Evolutionary conservation across 2,888 invertebrate species (phyloP), one percentile per base, ranked within the genome.

Genomic region (Ectobius pallidus): DNA sequence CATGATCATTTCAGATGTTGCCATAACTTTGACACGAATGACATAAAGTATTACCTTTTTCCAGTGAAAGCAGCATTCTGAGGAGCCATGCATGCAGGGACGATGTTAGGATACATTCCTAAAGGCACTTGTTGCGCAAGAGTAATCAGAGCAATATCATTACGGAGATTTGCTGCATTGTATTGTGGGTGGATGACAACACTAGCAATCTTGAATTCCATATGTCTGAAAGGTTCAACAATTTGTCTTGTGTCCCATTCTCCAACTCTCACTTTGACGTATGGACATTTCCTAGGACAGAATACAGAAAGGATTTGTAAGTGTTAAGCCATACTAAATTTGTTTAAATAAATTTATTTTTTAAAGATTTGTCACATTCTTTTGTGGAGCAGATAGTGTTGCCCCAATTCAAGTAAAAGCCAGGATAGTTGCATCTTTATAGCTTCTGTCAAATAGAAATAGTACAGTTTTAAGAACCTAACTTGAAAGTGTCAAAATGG

Each of bases 101-200:
- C 84, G 68, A 86, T 85, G 73, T 84, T 84, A 1, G 82, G 83
- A 71, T 78, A 81, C 1, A 77, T 76, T 0, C 80, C 68, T 11
- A 83, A 76, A 20, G 83, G 82, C 3, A 87, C 83, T 2, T 77
- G 82, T 6, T 79, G 78, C 11, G 87, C 84, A n/a, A 97, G 82
- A 73, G 89, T 86, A 32, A 97, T 81, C 0, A 97, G 86, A 1
- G 95, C 95, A 42, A 97, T 86, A 81, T 96, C 94, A 80, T 93
- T 94, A 77, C 90, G 89, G 58, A 96, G 85, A 75, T 92, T 94
- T 71, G 85, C 86, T 0, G 89, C 82, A 79, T 91, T 90, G 81
- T 89, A 96, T 18, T 87, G 86, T 0, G 92, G 87, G 78, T 91
- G 89, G 7, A 88, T 84, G 76, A 87, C 88, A 46, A 92, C 87